Evolutionary conservation across 2,113 vertebrate species (phyloP).

Genomic region (Nesogale talazaci): DNA sequence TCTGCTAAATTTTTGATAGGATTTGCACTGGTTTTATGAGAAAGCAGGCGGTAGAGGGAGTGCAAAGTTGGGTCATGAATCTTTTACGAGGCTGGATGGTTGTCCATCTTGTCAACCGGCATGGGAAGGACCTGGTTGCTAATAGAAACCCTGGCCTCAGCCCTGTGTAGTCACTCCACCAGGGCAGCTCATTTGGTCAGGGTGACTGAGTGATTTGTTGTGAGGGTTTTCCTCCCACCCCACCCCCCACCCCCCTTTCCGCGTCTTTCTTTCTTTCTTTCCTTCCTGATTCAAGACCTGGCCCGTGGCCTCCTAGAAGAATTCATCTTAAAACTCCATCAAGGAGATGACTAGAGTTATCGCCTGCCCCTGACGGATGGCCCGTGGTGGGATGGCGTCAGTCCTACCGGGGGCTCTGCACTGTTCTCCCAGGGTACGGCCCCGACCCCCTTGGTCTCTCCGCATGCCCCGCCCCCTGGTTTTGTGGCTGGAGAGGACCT

Average conservation of each 20-base stretch:
- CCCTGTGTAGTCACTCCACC: conserved; percentile 65
- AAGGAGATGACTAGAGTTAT: background rate
- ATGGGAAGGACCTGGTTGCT: conserved; percentile 83
- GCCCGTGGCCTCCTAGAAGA: conserved; percentile 36
- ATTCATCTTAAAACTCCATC: background rate
- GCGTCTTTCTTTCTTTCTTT: background rate
- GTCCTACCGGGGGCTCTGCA: fast-evolving
- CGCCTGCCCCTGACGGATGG: background rate
- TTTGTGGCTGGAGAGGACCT: background rate
- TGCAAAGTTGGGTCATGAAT: conserved; percentile 90
- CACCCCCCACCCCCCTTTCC: background rate
- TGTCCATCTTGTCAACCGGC: conserved; percentile 86
- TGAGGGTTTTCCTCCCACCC: too few relatives aligned
- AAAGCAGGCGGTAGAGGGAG: conserved; percentile 86
- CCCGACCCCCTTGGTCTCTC: too few relatives aligned
- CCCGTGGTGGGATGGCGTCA: background rate
- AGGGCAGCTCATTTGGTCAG: conserved; percentile 51
- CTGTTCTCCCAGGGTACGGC: background rate
- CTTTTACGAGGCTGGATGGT: conserved; percentile 88
- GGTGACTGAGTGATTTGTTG: conserved; percentile 16
- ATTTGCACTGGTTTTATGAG: conserved; percentile 92
- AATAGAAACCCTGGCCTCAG: conserved; percentile 82
- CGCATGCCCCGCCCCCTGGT: background rate
- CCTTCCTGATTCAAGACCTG: conserved; percentile 59
- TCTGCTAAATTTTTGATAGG: conserved; percentile 95